These are phyloP conservation scores for Xyrauchen texanus DNA, from an alignment of 2,113 vertebrate genomes.

Conservation along the genomic window DNA sequence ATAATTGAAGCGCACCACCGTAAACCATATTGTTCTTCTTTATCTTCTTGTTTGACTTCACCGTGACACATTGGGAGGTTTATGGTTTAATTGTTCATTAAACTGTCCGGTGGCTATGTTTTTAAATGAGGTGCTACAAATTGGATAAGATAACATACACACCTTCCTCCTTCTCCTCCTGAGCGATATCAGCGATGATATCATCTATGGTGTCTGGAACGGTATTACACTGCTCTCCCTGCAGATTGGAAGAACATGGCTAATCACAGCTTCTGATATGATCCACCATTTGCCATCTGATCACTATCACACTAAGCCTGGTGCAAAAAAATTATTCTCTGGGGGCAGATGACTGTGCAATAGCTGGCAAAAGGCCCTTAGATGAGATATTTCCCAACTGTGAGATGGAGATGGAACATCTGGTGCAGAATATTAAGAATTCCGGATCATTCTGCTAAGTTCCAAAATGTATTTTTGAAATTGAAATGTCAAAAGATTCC, in stretches of 20 bases:
- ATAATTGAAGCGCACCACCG: constrained; percentile 26
- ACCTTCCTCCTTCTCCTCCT: constrained; percentile 92
- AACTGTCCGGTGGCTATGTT: constrained; percentile 40
- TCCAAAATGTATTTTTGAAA: neutral
- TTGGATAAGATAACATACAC: constrained; percentile 49
- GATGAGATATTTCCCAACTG: constrained; percentile 29
- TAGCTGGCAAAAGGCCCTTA: constrained; percentile 24
- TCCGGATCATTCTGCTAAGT: neutral
- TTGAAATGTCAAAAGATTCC: neutral
- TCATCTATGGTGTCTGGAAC: constrained; percentile 93
- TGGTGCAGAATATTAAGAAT: constrained; percentile 28
- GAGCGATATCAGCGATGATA: constrained; percentile 90
- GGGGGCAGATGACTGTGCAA: constrained; percentile 29
- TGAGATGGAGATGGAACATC: constrained; percentile 47
- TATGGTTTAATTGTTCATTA: constrained; percentile 49
- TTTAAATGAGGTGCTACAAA: constrained; percentile 39
- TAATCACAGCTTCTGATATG: constrained; percentile 32
- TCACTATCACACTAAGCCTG: constrained; percentile 32
- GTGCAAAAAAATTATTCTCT: constrained; percentile 10
- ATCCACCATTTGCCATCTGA: constrained; percentile 36
- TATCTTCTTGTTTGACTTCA: constrained; percentile 32
- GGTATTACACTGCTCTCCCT: constrained; percentile 96
- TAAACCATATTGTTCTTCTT: constrained; percentile 28
- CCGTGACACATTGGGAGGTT: constrained; percentile 35
- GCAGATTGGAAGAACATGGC: constrained; percentile 61